A percentile compares a stretch with the other conserved stretches of the same genome.
Evolutionary conservation across 2,888 invertebrate species (phyloP).

Genomic region (Pediacus dermestoides): DNA sequence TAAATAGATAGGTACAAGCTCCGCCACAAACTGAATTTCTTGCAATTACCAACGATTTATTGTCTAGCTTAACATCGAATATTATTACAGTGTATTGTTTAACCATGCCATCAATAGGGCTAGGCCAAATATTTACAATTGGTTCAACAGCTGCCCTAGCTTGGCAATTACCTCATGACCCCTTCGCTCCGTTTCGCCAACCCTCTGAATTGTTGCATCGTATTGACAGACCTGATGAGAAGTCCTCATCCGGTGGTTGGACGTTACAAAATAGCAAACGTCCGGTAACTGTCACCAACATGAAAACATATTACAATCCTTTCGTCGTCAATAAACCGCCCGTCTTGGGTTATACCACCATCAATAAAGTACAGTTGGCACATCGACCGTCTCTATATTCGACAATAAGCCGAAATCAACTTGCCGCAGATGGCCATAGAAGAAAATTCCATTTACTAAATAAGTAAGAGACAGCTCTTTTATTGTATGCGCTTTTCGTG

Average conservation of each 20-base stretch:
- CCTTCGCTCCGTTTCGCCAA: constrained; percentile 37
- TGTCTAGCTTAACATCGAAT: neutral
- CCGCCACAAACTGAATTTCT: neutral
- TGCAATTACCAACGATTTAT: neutral
- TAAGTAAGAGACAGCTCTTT: too few species aligned
- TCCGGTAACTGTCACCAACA: constrained; percentile 23
- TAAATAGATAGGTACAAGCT: too few species aligned
- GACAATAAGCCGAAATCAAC: too few species aligned
- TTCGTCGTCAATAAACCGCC: constrained; percentile 25
- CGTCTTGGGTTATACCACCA: constrained; percentile 19
- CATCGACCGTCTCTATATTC: too few species aligned
- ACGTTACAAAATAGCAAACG: constrained; percentile 23
- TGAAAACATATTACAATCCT: constrained; percentile 29
- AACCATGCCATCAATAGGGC: constrained; percentile 56
- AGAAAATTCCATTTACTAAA: too few species aligned
- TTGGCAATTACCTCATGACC: constrained; percentile 70
- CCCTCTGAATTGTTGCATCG: constrained; percentile 23
- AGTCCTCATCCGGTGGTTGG: constrained; percentile 32
- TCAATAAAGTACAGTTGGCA: too few species aligned
- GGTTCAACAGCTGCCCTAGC: constrained; percentile 75
- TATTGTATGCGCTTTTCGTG: too few species aligned
- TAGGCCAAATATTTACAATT: constrained; percentile 59
- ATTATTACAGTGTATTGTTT: constrained; percentile 59
- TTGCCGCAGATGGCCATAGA: too few species aligned
- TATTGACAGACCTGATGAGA: too few species aligned